A percentile compares a stretch with the other conserved stretches of the same genome.
These are phyloP conservation scores for Cactoblastis cactorum DNA, from an alignment of 2,888 invertebrate species.

Conservation along the genomic window DNA sequence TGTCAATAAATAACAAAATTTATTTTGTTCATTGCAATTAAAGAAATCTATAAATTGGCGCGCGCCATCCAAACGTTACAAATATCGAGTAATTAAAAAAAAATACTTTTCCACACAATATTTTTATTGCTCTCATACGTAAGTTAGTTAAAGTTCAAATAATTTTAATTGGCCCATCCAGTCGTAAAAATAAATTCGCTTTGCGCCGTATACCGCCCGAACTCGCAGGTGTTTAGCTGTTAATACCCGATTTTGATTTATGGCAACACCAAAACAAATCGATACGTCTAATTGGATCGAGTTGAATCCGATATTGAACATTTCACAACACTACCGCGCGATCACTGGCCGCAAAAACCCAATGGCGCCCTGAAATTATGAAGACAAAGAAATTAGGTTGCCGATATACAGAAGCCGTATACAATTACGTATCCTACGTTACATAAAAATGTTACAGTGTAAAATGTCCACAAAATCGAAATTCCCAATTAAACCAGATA, in stretches of 20 bases:
- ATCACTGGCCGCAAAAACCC: not conserved
- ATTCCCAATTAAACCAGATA: not conserved
- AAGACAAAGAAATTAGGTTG: not conserved
- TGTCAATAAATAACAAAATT: conserved; percentile 1
- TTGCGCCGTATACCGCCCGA: conserved; percentile 11
- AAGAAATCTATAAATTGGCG: conserved; percentile 6
- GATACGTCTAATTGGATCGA: conserved; percentile 57
- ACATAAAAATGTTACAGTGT: too few relatives aligned
- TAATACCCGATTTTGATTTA: conserved; percentile 52
- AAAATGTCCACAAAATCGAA: too few relatives aligned
- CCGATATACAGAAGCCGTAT: not conserved
- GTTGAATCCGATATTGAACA: conserved; percentile 34
- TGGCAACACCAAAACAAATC: conserved; percentile 63
- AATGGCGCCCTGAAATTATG: not conserved
- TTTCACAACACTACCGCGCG: conserved; percentile 37
- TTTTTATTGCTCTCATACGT: conserved; percentile 11
- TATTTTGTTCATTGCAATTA: conserved; percentile 5
- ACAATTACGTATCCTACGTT: not conserved
- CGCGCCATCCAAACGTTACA: conserved; percentile 2
- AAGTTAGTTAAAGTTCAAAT: conserved; percentile 14
- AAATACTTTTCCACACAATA: conserved; percentile 11
- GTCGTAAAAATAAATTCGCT: conserved; percentile 14
- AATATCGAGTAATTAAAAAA: conserved; percentile 8
- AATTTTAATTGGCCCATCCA: conserved; percentile 6
- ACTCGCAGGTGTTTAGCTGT: conserved; percentile 41